Base-by-base conservation (phyloP, 2,888 invertebrate species). In the Heliconius ismenius region DNA sequence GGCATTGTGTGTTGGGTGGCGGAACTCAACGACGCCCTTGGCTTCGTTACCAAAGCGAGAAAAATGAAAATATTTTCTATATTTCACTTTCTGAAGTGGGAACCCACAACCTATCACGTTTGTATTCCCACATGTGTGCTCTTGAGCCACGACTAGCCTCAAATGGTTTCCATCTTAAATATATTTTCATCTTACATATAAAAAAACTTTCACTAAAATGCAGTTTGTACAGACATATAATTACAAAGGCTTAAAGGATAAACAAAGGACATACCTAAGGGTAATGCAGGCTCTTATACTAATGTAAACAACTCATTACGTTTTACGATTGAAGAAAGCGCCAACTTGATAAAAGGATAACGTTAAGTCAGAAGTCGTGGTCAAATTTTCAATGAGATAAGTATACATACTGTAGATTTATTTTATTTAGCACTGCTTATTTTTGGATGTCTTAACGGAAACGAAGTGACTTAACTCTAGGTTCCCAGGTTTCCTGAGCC, bases 271-370 rank as follows among this genome's bases (percentile, higher is more conserved):
- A 26, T 43, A 67, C 26, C 39, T 43, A 67, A 15, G 39, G 39
- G 15, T 24, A 36, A 28, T 24, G 32, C 58, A 10, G 36, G 58
- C n/a, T 58, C 28, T 36, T 70, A 32, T 70, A 58, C 58, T 26
- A 70, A 70, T 70, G 58, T 70, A 70, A 70, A 58, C 70, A 70
- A 24, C 58, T 70, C 58, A 70, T 70, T 70, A 70, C 70, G 4
- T 70, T 70, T 70, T 70, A 70, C 70, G 70, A 70, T 54, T 70
- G 70, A 70, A 70, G 70, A 70, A 70, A 70, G 70, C 70, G 70
- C 18, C 58, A 36, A 32, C 58, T n/a, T n/a, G 36, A 70, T 54
- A 36, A 70, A 58, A 70, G 58, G 70, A 70, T 32, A 70, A 54
- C 58, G 58, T 70, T 70, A 58, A 58, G 70, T 36, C 70, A 70